Evolutionary conservation across 2,888 invertebrate genomes (phyloP), one percentile per base, ranked within the genome.

Genomic region (Lasioglossum pauxillum): DNA sequence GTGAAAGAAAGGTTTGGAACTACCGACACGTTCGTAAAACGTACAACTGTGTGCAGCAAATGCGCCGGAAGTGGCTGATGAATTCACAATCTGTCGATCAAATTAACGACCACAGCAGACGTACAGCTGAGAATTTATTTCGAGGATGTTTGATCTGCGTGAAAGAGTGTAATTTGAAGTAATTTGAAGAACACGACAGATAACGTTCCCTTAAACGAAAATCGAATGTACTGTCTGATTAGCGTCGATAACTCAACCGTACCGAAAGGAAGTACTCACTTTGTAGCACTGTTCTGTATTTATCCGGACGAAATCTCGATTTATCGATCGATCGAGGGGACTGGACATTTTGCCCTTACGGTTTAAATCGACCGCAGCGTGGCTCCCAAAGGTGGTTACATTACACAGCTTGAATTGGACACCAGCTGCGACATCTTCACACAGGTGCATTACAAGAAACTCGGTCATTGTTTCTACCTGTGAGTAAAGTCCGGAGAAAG

Each of bases 151-250:
- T 35, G 44, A 19, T 74, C 69, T 73, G 27, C 53, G n/a, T 23
- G 69, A 44, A 69, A 82, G 74, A 74, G 69, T 75, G 27, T 41
- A 41, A 41, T 41, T 41, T 41, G 41, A 10, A 41, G 74, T 74
- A 67, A 74, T 80, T 82, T 75, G 53, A 74, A 46, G 44, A 31
- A 14, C n/a, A 64, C 67, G 67, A 82, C 23, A 53, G 82, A 82
- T 82, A 75, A 74, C 44, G 82, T 38, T 31, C 67, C 31, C 31
- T 35, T 35, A 35, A 64, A 35, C n/a, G 67, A 41, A n/a, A n/a
- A 44, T 27, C 53, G 27, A 27, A 35, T 38, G n/a, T 41, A 38
- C 64, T 78, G 72, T 64, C 79, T n/a, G 41, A 46, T 73, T 79
- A 41, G 44, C 14, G 31, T 23, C 64, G 27, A 53, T 80, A 69